Evolutionary conservation across 2,797 vertebrate genomes (phyloP), one percentile per base, ranked within the genome.

Genomic region (Pygocentrus nattereri): DNA sequence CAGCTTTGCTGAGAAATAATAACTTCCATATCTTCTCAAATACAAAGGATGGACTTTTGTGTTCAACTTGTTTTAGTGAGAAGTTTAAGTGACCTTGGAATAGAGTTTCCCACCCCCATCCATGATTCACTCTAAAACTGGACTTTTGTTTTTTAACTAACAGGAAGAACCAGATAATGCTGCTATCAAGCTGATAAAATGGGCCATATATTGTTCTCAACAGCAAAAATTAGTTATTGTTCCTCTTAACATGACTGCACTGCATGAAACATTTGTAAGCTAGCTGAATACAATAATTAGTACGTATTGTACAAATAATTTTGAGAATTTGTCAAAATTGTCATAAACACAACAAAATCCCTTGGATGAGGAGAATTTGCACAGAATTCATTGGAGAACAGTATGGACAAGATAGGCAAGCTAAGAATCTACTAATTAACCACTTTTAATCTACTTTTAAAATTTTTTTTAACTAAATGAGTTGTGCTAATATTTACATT

Each of bases 1-100:
- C 38, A 76, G 80, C 74, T 82, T 54, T 73, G 76, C 52, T 13
- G 71, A 25, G 50, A 47, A 21, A 47, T 76, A 84, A 77, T 83
- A 31, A 65, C 44, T 31, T 74, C 5, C 19, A 31, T 30, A 30
- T 74, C 71, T 64, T 73, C 41, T 79, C 70, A 49, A 54, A 67
- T 65, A 52, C 49, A 77, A 74, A 62, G n/a, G 49, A 19, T 1
- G 11, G 6, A 52, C 18, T 41, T 70, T 50, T 50, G 1, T 47
- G 16, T 61, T 61, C 15, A 30, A 21, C 16, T 71, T 30, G 25
- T 19, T 71, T 7, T 19, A 25, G 11, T 50, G 23, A 30, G 30
- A 31, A 61, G 56, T 25, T 59, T 12, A 2, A 59, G 5, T 34
- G 61, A 64, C 30, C 61, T 61, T 30, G 15, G 7, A n/a, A n/a